Evolutionary conservation across 1,140 invertebrate species (phyloP).

Genomic region (Aphaenogaster ashmeadi): DNA sequence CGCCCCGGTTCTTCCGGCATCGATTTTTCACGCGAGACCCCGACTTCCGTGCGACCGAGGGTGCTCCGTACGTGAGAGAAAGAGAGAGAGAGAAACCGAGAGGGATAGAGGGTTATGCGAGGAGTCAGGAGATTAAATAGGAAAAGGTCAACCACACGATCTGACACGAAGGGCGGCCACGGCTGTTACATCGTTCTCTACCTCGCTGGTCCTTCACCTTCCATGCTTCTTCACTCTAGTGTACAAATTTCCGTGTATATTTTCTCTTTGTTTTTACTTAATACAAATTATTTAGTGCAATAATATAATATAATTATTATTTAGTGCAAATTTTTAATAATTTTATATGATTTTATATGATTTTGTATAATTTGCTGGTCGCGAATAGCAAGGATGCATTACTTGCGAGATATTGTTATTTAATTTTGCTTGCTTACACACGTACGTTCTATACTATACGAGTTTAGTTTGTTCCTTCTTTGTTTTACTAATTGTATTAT

Average conservation of each 20-base stretch:
- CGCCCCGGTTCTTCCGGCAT: constrained; percentile 70
- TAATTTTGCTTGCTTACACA: not conserved
- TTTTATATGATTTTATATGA: not conserved
- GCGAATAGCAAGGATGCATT: not conserved
- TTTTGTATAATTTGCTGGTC: not conserved
- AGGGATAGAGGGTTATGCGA: constrained; percentile 55
- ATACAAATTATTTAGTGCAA: not conserved
- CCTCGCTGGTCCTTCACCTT: constrained; percentile 34
- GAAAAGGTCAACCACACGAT: constrained; percentile 75
- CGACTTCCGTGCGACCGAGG: constrained; percentile 66
- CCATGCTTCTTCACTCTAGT: not conserved
- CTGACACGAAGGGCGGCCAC: constrained; percentile 62
- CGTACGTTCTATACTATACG: not conserved
- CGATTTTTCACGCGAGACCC: constrained; percentile 72
- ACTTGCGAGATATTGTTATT: not conserved
- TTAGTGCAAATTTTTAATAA: not conserved
- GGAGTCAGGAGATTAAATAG: constrained; percentile 69
- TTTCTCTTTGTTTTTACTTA: not conserved
- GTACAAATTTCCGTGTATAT: not conserved
- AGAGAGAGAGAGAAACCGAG: constrained; percentile 34
- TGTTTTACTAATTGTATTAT: not conserved
- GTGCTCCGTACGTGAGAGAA: constrained; percentile 34
- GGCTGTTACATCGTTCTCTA: constrained; percentile 31
- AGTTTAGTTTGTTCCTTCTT: not conserved
- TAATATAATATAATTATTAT: not conserved